phyloP scores from a whole-genome alignment of 1,140 invertebrate genomes.

The Geopemphigus sp. region DNA sequence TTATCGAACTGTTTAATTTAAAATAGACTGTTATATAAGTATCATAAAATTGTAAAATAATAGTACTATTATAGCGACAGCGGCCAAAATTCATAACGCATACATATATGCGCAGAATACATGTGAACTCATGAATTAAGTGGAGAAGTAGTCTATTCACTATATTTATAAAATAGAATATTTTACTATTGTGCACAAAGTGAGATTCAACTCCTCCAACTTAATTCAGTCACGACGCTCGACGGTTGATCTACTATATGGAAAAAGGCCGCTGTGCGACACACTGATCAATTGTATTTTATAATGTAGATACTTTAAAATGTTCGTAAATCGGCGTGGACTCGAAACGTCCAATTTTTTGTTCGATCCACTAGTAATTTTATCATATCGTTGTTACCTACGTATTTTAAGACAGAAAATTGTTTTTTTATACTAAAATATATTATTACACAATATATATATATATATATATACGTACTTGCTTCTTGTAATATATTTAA shows the following conservation, averaged over 20 bases:
- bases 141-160: slow-evolving; percentile 66
- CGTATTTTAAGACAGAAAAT: no score
- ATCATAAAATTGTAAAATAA: background rate
- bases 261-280: slow-evolving; percentile 3
- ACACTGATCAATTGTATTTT: no score
- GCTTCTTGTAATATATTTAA: no score
- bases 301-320: no score
- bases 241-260: slow-evolving; percentile 10
- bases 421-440: no score
- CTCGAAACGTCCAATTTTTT: no score
- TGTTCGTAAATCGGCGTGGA: no score
- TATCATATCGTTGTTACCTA: no score
- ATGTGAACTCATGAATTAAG: slow-evolving; percentile 56
- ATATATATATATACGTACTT: background rate
- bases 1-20: background rate
- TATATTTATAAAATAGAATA: slow-evolving; percentile 53
- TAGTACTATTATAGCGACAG: slow-evolving; percentile 1
- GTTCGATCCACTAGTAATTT: no score
- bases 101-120: background rate
- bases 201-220: slow-evolving; percentile 72
- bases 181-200: slow-evolving; percentile 53
- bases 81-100: background rate
- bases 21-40: no score
- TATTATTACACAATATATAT: no score
- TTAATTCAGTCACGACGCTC: slow-evolving; percentile 57